phyloP scores from a whole-genome alignment of 2,888 invertebrate species.

The Sacculina carcini region DNA sequence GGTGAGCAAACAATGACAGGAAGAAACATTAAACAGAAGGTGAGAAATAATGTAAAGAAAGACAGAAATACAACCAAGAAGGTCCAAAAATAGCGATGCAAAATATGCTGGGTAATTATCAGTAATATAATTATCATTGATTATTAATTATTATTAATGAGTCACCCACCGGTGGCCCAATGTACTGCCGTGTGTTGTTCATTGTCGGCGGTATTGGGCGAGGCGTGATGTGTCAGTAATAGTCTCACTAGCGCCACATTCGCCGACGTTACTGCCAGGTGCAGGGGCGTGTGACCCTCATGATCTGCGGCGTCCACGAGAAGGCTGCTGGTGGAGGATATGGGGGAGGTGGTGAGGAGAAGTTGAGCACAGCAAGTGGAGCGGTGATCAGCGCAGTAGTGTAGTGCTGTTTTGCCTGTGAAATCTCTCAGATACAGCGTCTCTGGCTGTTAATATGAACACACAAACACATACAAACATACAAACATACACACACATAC shows the following conservation, averaged over 20 bases:
- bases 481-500: no score
- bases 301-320: slow-evolving; percentile 60
- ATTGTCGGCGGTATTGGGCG: slow-evolving; percentile 66
- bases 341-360: slow-evolving; percentile 49
- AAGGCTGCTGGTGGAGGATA: no score
- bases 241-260: slow-evolving; percentile 19
- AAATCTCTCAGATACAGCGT: slow-evolving; percentile 45
- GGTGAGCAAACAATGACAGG: no score
- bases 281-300: slow-evolving; percentile 82
- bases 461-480: no score
- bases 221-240: slow-evolving; percentile 60
- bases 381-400: slow-evolving; percentile 56
- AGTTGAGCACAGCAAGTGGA: slow-evolving; percentile 39
- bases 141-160: no score
- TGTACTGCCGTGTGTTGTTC: slow-evolving; percentile 88
- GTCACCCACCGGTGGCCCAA: slow-evolving; percentile 77
- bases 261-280: slow-evolving; percentile 81
- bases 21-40: no score
- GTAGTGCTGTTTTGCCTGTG: slow-evolving; percentile 59
- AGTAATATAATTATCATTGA: no score
- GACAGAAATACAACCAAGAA: no score
- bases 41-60: no score
- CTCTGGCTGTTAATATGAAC: slow-evolving; percentile 18
- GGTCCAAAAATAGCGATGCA: no score
- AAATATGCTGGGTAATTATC: no score